Conservation (phyloP, 2,113 vertebrate genomes). For the Tachysurus vachellii region DNA sequence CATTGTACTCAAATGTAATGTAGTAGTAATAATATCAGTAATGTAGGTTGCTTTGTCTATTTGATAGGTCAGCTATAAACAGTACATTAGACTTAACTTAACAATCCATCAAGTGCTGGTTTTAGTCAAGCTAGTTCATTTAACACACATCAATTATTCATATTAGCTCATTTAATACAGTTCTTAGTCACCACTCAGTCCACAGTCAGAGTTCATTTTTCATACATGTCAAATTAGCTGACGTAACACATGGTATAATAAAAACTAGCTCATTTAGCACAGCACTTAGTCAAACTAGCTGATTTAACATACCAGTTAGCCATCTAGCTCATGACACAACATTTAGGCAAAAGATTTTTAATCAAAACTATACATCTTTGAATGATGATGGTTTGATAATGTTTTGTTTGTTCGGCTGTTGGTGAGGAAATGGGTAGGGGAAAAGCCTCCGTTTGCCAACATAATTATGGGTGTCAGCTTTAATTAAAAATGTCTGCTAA, state of each 20-base stretch:
- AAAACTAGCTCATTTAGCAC: not conserved
- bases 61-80: not conserved
- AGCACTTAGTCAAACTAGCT: not conserved
- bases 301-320: not conserved
- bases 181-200: not conserved
- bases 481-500: not conserved
- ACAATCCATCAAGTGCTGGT: not conserved
- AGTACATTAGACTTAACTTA: not conserved
- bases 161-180: not conserved
- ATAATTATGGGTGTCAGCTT: not conserved
- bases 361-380: not conserved
- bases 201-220: no score
- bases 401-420: not conserved
- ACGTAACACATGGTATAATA: not conserved
- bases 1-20: not conserved
- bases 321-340: no score
- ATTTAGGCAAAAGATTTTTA: no score
- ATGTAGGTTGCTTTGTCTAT: not conserved
- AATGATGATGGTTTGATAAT: not conserved
- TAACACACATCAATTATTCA: not conserved
- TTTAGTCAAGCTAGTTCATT: not conserved
- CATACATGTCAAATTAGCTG: not conserved
- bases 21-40: not conserved
- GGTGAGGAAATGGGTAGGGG: not conserved
- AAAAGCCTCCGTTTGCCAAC: not conserved